Evolutionary conservation across 2,888 invertebrate genomes (phyloP), one percentile per base, ranked within the genome.

Genomic region (Exephanes ischioxanthus): DNA sequence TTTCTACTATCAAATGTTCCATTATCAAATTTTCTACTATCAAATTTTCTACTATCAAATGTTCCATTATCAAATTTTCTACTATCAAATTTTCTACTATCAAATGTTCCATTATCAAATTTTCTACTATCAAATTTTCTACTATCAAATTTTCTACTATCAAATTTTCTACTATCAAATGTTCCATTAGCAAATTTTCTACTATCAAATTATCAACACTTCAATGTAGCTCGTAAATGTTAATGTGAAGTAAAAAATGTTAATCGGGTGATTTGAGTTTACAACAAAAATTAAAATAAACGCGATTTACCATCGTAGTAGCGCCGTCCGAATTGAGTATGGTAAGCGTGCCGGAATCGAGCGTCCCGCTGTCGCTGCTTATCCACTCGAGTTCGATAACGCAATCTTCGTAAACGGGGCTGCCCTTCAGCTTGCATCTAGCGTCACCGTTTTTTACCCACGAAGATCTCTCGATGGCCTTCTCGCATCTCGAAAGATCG

Each of bases 361-460:
- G 95, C 80, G 95, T 95, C 63, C 96, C 96, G 71, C 94, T 94
- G 7, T 94, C 94, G 78, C 94, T 95, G 87, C 96, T 96, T 90
- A 97, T 96, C 97, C 98, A 97, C 94, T 97, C 98, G 80, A 98
- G 94, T 91, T 98, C 97, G 73, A 98, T 94, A 83, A 97, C 95
- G 91, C 97, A 97, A 90, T 98, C 97, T 89, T 97, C 96, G 92
- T 95, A 96, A 53, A 95, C 94, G 81, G 95, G 92, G 51, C 91
- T 93, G 7, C 93, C 93, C 80, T 94, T 94, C 4, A 94, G 87
- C 87, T 93, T 93, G 81, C 97, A 96, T 90, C 97, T 96, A 0
- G 97, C 97, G 94, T 98, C 97, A 61, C 97, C 97, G 83, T 96
- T 96, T 91, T 98, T 97, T 0, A 97, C 96, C 98, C 98, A 98